Evolutionary conservation across 2,888 invertebrate species (phyloP), one percentile per base, ranked within the genome.

Genomic region (Mactromeris polynyma): DNA sequence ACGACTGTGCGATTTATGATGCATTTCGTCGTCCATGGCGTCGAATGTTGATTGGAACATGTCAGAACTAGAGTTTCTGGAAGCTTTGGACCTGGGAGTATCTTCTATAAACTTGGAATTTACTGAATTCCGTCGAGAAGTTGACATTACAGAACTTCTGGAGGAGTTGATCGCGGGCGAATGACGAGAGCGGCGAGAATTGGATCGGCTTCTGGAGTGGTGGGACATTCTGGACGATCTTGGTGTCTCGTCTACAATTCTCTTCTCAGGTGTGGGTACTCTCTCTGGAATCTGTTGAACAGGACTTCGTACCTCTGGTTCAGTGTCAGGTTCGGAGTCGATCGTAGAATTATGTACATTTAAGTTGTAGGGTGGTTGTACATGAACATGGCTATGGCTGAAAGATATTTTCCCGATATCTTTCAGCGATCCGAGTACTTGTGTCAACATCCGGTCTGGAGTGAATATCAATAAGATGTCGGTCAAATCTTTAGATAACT

Each of bases 341-440:
- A 86, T 79, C 6, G 80, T 87, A 33, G 58, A 83, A 69, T 86
- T 77, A 17, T 87, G 85, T 19, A 90, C 87, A 42, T 46, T 83
- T 19, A 93, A 80, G 69, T 92, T 91, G 77, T 93, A 93, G 19
- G 93, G 93, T 33, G 93, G 91, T n/a, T 92, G 91, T 0, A 93
- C 90, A 38, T 93, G 92, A 9, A 92, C 92, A 79, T 91, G 89
- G 17, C 92, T 83, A n/a, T 91, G 88, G 17, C 90, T 93, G 80
- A 87, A 89, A 1, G 92, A 90, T 31, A 93, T 89, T 73, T 88
- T 91, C 11, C 93, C 93, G 2, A 92, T 90, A 3, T 92, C 92
- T 81, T 91, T 92, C 54, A 93, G 64, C 17, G 90, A 83, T 2
- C 89, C 91, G 2, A 91, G 83, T 4, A 91, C 73, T 26, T 92